These are phyloP conservation scores for Rhogogaster chlorosoma DNA, from an alignment of 2,888 invertebrate genomes.

Conservation along the genomic window DNA sequence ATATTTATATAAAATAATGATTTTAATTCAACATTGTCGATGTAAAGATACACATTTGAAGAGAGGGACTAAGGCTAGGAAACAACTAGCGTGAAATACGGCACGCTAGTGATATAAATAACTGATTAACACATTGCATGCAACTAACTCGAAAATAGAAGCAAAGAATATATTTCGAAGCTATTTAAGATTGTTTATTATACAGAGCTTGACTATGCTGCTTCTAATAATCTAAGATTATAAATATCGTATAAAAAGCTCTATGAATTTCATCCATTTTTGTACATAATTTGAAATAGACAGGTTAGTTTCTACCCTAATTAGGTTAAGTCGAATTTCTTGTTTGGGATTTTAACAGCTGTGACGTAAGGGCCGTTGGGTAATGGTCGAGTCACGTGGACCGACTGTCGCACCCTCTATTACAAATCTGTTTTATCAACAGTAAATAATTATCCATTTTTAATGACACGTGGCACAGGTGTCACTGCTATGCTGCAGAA, in stretches of 20 bases:
- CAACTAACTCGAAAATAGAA: conserved; percentile 73
- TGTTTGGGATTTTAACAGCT: conserved; percentile 34
- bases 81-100: conserved; percentile 66
- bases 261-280: conserved; percentile 19
- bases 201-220: not conserved
- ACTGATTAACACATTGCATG: conserved; percentile 72
- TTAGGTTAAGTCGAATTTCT: conserved; percentile 39
- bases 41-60: conserved; percentile 48
- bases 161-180: conserved; percentile 56
- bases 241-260: not conserved
- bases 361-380: conserved; percentile 31
- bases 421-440: conserved; percentile 4
- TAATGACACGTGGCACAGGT: not conserved
- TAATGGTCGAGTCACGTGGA: conserved; percentile 26
- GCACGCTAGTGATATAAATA: conserved; percentile 73
- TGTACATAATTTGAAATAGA: not conserved
- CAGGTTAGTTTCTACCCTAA: conserved; percentile 30
- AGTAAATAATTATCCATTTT: not conserved
- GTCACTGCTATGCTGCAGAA: not conserved
- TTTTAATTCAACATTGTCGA: conserved; percentile 53
- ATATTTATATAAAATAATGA: conserved; percentile 44
- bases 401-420: conserved; percentile 4
- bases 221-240: not conserved
- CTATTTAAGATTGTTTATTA: conserved; percentile 9
- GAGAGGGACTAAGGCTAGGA: conserved; percentile 33